phyloP scores from a whole-genome alignment of 2,888 invertebrate species.

The Megalurothrips usitatus region DNA sequence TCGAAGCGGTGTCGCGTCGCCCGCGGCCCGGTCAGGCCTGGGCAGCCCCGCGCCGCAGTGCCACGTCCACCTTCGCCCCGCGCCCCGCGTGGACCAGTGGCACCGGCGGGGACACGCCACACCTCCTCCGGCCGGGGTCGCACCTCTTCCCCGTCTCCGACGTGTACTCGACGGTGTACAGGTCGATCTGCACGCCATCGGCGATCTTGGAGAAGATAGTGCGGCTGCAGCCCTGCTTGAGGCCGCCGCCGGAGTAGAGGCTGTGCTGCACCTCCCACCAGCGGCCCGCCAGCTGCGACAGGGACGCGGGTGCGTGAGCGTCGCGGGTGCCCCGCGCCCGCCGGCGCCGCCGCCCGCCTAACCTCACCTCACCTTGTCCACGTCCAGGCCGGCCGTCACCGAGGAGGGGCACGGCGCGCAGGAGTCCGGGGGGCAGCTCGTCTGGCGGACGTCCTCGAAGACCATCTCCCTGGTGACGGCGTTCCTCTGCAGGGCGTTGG shows the following conservation, averaged over 20 bases:
- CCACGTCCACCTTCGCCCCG: too few relatives aligned
- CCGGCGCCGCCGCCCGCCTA: too few relatives aligned
- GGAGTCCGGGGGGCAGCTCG: background rate
- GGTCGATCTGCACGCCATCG: background rate
- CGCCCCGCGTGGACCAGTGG: too few relatives aligned
- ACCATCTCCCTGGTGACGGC: too few relatives aligned
- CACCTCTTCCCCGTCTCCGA: background rate
- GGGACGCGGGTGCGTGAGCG: background rate
- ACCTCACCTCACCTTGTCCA: background rate
- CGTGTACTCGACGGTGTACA: background rate
- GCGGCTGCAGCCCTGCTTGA: background rate
- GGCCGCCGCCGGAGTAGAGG: background rate
- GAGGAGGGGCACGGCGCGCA: background rate
- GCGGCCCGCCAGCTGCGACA: background rate
- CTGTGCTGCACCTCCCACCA: constrained; percentile 7
- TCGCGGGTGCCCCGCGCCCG: background rate
- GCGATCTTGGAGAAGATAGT: background rate
- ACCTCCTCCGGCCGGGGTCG: too few relatives aligned
- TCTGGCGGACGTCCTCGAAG: background rate
- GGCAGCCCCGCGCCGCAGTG: too few relatives aligned
- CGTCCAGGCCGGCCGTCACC: background rate
- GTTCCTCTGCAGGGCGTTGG: background rate
- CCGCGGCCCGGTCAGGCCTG: too few relatives aligned
- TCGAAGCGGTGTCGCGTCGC: background rate
- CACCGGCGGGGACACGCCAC: too few relatives aligned